A percentile compares a stretch with the other conserved stretches of the same genome.
Conservation (phyloP, 2,888 invertebrate genomes). For the Dynastes tityus region DNA sequence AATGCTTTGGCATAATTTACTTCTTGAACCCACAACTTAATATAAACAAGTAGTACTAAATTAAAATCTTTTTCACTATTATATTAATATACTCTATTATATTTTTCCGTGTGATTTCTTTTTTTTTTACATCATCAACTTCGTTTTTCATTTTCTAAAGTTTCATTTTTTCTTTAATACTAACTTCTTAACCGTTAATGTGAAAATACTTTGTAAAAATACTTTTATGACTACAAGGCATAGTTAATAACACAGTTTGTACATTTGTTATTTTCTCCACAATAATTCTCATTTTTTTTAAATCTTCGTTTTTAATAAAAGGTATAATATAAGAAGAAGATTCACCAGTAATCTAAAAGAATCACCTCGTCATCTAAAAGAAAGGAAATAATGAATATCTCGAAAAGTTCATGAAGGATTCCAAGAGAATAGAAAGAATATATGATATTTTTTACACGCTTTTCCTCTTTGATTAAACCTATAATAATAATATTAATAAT, state of each 20-base stretch:
- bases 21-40: constrained; percentile 63
- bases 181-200: constrained; percentile 56
- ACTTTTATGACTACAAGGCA: constrained; percentile 65
- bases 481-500: constrained; percentile 27
- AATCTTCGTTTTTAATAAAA: constrained; percentile 19
- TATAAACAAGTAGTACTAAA: constrained; percentile 60
- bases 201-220: constrained; percentile 71
- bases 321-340: constrained; percentile 1
- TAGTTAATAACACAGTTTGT: constrained; percentile 59
- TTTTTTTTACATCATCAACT: constrained; percentile 22
- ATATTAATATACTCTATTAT: constrained; percentile 19
- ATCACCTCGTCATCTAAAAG: too few species aligned
- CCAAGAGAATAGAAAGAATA: too few species aligned
- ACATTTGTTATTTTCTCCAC: constrained; percentile 54
- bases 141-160: neutral
- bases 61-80: constrained; percentile 53
- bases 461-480: constrained; percentile 35
- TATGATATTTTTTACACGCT: too few species aligned
- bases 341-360: too few species aligned
- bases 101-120: constrained; percentile 32
- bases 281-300: constrained; percentile 10
- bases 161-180: constrained; percentile 50
- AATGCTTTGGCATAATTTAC: constrained; percentile 71
- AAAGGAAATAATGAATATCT: too few species aligned
- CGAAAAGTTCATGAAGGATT: too few species aligned